Conservation (phyloP, 2,888 invertebrate genomes). For the Cataglyphis altisquamis region DNA sequence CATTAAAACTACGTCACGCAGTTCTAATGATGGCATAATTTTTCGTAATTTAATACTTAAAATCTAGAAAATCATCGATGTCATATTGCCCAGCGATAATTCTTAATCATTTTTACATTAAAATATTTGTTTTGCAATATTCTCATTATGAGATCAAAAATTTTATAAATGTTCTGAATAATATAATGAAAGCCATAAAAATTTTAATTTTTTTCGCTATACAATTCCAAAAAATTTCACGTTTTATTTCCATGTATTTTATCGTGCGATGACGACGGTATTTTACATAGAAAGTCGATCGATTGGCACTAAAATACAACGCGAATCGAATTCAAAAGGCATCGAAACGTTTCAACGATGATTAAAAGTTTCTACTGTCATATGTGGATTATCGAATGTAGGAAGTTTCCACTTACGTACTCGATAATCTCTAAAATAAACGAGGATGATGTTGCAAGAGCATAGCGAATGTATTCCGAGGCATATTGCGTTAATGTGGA, state of each 20-base stretch:
- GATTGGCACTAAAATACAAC: conserved; percentile 23
- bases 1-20: neutral
- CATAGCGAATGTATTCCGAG: conserved; percentile 74
- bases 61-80: neutral
- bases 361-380: conserved; percentile 77
- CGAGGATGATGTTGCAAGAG: conserved; percentile 74
- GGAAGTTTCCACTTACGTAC: conserved; percentile 32
- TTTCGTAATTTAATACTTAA: neutral
- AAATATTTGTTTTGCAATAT: neutral
- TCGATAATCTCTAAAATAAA: conserved; percentile 19
- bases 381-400: conserved; percentile 76
- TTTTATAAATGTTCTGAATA: neutral
- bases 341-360: conserved; percentile 80
- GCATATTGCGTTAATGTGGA: conserved; percentile 72
- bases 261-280: conserved; percentile 23
- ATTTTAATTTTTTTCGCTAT: neutral
- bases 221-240: neutral
- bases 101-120: neutral
- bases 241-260: conserved; percentile 7
- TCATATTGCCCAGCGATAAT: neutral
- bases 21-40: neutral
- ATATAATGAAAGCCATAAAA: neutral
- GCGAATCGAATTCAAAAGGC: conserved; percentile 49
- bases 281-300: conserved; percentile 30
- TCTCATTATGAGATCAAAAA: neutral